Evolutionary conservation across 2,113 vertebrate species (phyloP), one percentile per base, ranked within the genome.

Genomic region (Phycodurus eques): DNA sequence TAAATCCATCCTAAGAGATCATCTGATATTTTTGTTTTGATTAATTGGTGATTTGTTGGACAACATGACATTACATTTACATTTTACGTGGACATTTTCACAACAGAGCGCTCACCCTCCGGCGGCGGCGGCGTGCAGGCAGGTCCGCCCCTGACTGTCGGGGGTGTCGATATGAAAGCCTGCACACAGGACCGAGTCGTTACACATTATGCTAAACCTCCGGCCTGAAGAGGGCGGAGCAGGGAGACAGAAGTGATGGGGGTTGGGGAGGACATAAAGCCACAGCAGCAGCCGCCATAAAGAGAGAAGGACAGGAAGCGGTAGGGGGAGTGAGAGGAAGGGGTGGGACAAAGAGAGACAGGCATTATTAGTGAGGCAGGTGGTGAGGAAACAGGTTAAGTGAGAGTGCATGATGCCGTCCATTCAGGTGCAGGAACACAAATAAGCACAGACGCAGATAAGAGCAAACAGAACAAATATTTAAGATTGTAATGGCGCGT

Each of bases 111-210:
- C 97, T 96, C 88, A 99, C 98, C 97, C 98, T 92, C 97, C 97
- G 9, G 98, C 96, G 19, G 98, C 96, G 1, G 97, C 97, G 6
- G 98, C 98, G 3, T 99, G 98, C 80, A 99, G 95, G 86, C 97
- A 99, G 3, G 96, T 99, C 91, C 97, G 95, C 84, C 97, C 98
- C 76, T 97, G 94, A 70, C 88, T 95, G 91, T 99, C 98, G 2
- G 97, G 95, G 65, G 96, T 97, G 93, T 99, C 96, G 87, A 98
- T 97, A 88, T 96, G 96, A 93, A 98, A 98, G 94, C 96, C 97
- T 98, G 95, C 94, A 93, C 93, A 98, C 93, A 97, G 94, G 94
- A 97, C 94, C 93, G 90, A 95, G 93, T 96, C 94, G 91, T 96
- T 96, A 97, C 95, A 97, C 90, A 96, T 94, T 92, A 97, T 90